phyloP scores from a whole-genome alignment of 1,140 invertebrate species.

The Metopolophium dirhodum region DNA sequence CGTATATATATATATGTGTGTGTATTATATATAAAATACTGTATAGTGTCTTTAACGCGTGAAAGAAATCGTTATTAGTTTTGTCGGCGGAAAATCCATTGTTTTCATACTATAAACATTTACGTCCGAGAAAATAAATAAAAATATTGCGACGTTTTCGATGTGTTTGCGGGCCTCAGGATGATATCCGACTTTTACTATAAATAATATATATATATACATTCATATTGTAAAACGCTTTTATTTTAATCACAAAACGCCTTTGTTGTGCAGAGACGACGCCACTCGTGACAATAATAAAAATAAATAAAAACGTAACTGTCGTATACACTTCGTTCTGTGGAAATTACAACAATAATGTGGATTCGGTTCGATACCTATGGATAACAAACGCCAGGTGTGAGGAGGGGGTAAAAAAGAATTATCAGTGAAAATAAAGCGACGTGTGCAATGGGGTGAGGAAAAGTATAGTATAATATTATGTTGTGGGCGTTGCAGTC shows the following conservation, averaged over 20 bases:
- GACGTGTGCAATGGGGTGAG: neutral
- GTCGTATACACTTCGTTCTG: neutral
- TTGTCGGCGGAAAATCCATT: constrained; percentile 4
- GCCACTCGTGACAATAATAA: neutral
- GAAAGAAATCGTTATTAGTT: constrained; percentile 10
- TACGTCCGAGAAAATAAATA: neutral
- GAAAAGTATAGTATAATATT: neutral
- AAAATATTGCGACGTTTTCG: neutral
- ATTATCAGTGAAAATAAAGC: neutral
- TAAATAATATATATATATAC: neutral
- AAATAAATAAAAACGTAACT: neutral
- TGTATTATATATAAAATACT: neutral
- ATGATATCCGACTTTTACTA: neutral
- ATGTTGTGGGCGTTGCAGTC: neutral
- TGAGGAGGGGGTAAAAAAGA: neutral
- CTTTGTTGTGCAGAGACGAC: neutral
- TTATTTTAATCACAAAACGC: neutral
- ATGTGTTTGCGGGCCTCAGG: neutral
- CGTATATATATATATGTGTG: too few species aligned
- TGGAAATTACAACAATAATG: neutral
- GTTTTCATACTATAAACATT: constrained; percentile 12
- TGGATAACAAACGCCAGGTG: neutral
- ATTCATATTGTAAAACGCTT: neutral
- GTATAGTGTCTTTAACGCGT: neutral
- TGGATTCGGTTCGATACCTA: neutral